Conservation (phyloP, 2,888 invertebrate species). For the Helicoverpa assulta region DNA sequence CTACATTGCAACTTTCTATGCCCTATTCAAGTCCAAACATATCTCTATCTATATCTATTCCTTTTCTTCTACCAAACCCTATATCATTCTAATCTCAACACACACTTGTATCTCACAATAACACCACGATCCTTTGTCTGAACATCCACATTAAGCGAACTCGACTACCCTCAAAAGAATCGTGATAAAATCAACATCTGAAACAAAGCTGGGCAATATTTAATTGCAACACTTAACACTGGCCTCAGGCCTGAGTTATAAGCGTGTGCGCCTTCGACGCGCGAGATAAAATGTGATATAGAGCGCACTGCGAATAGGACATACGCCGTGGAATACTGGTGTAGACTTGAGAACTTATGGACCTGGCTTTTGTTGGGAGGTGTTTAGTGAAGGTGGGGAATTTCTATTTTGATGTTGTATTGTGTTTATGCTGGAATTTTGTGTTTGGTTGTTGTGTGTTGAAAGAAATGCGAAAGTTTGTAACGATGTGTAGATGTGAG, state of each 20-base stretch:
- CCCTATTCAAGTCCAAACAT: not conserved
- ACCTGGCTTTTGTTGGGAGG: not conserved
- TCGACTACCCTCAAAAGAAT: slow-evolving; percentile 53
- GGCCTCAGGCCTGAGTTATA: slow-evolving; percentile 72
- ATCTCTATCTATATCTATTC: not conserved
- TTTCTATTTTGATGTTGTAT: too few relatives aligned
- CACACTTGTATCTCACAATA: slow-evolving; percentile 27
- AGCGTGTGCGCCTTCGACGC: slow-evolving; percentile 67
- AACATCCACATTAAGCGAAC: slow-evolving; percentile 51
- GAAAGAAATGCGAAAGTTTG: too few relatives aligned
- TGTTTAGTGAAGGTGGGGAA: not conserved
- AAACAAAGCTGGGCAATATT: slow-evolving; percentile 63
- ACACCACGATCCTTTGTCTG: slow-evolving; percentile 29
- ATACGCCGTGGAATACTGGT: slow-evolving; percentile 57
- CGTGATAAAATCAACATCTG: slow-evolving; percentile 58
- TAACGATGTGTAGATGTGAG: too few relatives aligned
- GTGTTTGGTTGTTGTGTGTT: too few relatives aligned
- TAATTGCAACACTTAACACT: slow-evolving; percentile 65
- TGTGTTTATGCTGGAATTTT: too few relatives aligned
- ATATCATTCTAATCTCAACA: slow-evolving; percentile 12
- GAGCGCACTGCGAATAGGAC: slow-evolving; percentile 65
- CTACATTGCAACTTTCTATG: not conserved
- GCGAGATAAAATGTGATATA: slow-evolving; percentile 81
- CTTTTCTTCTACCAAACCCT: not conserved
- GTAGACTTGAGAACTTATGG: slow-evolving; percentile 26